phyloP scores from a whole-genome alignment of 1,140 invertebrate species.

The Drosophila guanche region DNA sequence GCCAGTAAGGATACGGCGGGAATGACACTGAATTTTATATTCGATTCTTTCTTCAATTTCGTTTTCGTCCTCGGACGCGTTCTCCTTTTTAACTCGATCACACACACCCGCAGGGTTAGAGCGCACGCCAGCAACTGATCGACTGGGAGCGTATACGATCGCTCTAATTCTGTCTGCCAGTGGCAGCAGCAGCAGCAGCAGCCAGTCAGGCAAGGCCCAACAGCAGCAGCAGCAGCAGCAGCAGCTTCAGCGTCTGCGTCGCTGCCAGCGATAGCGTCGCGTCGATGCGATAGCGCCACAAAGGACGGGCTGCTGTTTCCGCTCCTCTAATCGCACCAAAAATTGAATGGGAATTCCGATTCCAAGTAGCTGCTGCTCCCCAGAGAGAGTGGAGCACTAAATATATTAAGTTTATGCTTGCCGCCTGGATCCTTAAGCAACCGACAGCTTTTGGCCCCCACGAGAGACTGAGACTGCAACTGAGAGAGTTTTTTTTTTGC shows the following conservation, averaged over 20 bases:
- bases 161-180: conserved; percentile 71
- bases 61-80: conserved; percentile 31
- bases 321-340: conserved; percentile 43
- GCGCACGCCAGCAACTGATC: conserved; percentile 76
- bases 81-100: conserved; percentile 42
- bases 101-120: conserved; percentile 74
- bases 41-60: conserved; percentile 18
- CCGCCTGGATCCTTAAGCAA: conserved; percentile 49
- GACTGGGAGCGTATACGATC: conserved; percentile 50
- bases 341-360: conserved; percentile 15
- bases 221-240: conserved; percentile 7
- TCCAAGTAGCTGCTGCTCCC: background rate
- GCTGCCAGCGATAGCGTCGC: conserved; percentile 16
- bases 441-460: conserved; percentile 44
- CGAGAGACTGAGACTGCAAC: conserved; percentile 57
- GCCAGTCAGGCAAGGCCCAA: background rate
- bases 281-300: conserved; percentile 38
- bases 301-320: conserved; percentile 42
- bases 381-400: background rate
- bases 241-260: background rate
- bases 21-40: conserved; percentile 3
- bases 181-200: conserved; percentile 32
- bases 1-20: conserved; percentile 42
- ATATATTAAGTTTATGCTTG: conserved; percentile 25
- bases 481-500: conserved; percentile 8